Evolutionary conservation across 2,797 vertebrate species (phyloP), one percentile per base, ranked within the genome.

Genomic region (Malurus splendens): DNA sequence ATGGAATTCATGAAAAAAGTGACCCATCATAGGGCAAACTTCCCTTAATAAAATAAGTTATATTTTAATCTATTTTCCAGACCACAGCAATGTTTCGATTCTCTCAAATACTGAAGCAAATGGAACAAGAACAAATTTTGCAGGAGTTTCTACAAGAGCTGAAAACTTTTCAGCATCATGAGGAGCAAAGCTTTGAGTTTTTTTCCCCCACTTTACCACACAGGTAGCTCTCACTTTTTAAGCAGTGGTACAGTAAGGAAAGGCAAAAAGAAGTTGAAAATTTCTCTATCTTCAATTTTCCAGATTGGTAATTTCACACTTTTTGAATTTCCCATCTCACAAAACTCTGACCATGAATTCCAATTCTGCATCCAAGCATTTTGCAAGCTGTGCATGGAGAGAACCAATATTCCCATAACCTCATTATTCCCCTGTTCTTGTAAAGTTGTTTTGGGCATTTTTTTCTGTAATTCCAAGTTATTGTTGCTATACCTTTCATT

Each of bases 51-150:
- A 32, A 51, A 52, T 10, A 55, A n/a, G 9, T 11, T 48, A 2
- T n/a, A 12, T 56, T 73, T 47, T 2, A 4, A 23, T 32, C 44
- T 28, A 0, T 30, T 79, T 39, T 18, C 24, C 7, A 44, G 30
- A 72, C 8, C n/a, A 59, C 28, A 61, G 47, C 18, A 61, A 4
- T 3, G 36, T 20, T 50, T 54, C 12, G 42, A 4, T 57, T 77
- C 25, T 50, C 82, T 60, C 59, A 10, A 62, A 42, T 1, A 0
- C 12, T 10, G 36, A 60, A 42, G 14, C 15, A 72, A 68, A 33
- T 17, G 12, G 12, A 45, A 38, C 2, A 8, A 0, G 3, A 57
- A 12, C 1, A 80, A 38, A 38, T 74, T 71, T 45, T 38, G 2
- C 7, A 75, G 27, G 12, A 28, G 25, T 39, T 91, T 50, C 56